Conservation (phyloP, 2,797 vertebrate genomes). For the Acipenser ruthenus region DNA sequence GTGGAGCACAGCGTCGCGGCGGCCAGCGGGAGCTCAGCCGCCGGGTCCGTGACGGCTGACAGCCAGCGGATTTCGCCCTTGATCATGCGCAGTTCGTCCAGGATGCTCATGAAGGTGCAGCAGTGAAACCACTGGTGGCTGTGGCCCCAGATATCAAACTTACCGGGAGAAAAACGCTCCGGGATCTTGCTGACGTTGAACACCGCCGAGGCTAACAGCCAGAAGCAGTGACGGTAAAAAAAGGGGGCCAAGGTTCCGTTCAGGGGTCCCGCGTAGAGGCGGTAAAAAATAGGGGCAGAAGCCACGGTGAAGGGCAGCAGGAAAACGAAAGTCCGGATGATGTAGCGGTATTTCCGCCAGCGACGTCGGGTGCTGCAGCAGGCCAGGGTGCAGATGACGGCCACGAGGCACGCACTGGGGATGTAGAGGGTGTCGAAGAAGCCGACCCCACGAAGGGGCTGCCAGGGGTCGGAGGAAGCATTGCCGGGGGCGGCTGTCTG, state of each 20-base stretch:
- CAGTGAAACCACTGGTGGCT: conserved; percentile 74
- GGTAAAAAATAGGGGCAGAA: conserved; percentile 62
- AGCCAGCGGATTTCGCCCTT: conserved; percentile 56
- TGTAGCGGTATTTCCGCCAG: conserved; percentile 59
- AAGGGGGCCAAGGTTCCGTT: conserved; percentile 35
- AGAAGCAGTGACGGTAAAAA: conserved; percentile 67
- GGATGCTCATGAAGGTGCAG: conserved; percentile 69
- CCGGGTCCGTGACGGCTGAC: conserved; percentile 40
- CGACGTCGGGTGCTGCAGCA: conserved; percentile 66
- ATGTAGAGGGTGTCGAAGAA: conserved; percentile 62
- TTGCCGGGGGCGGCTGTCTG: conserved; percentile 17
- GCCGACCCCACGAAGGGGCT: not conserved
- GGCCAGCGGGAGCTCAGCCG: conserved; percentile 29
- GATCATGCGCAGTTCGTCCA: conserved; percentile 71
- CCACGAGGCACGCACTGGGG: conserved; percentile 56
- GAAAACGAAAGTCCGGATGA: conserved; percentile 68
- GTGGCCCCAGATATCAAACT: conserved; percentile 69
- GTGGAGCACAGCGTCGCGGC: conserved; percentile 53
- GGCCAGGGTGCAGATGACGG: conserved; percentile 60
- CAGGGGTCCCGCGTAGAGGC: conserved; percentile 40
- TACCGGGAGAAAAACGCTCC: conserved; percentile 55
- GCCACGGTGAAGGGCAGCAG: conserved; percentile 63
- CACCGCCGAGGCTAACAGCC: conserved; percentile 60
- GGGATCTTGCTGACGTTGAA: conserved; percentile 72
- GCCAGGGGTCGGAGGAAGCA: conserved; percentile 2